Percentiles rank a stretch among this genome's conserved stretches.
Evolutionary conservation across 2,888 invertebrate species (phyloP).

Genomic region (Pyrochroa serraticornis): DNA sequence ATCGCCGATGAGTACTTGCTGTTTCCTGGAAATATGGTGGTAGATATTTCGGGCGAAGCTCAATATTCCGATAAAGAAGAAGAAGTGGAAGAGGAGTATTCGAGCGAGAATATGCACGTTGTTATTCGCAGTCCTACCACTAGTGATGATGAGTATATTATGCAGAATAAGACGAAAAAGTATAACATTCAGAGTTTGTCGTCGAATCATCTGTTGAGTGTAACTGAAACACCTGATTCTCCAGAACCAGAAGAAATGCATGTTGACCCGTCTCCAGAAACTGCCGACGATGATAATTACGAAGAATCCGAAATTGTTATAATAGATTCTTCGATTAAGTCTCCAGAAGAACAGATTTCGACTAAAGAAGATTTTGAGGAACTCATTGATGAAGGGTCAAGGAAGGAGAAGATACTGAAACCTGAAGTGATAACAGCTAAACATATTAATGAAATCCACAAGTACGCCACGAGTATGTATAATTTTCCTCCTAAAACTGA

Average conservation of each 20-base stretch:
- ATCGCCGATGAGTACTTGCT: conserved; percentile 68
- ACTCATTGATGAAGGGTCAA: conserved; percentile 67
- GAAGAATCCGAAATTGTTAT: conserved; percentile 69
- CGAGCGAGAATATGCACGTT: conserved; percentile 47
- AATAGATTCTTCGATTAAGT: conserved; percentile 65
- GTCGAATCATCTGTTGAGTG: conserved; percentile 56
- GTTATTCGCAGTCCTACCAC: conserved; percentile 58
- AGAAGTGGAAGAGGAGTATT: conserved; percentile 49
- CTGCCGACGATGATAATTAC: conserved; percentile 58
- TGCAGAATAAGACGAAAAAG: conserved; percentile 53
- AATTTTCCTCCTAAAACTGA: conserved; percentile 42
- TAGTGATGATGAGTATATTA: conserved; percentile 55
- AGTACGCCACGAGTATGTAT: conserved; percentile 48
- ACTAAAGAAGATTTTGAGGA: conserved; percentile 73
- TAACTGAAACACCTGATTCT: conserved; percentile 61
- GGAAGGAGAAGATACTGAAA: conserved; percentile 59
- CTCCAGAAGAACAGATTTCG: conserved; percentile 68
- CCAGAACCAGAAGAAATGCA: conserved; percentile 62
- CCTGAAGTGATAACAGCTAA: conserved; percentile 47
- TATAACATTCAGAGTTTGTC: conserved; percentile 54
- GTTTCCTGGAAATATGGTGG: conserved; percentile 67
- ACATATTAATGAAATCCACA: conserved; percentile 54
- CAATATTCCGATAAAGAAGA: conserved; percentile 63
- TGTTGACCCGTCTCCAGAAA: conserved; percentile 56
- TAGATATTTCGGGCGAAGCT: conserved; percentile 63